phyloP scores from a whole-genome alignment of 64 coral and sea anemone species.

The Pachyseris speciosa region DNA sequence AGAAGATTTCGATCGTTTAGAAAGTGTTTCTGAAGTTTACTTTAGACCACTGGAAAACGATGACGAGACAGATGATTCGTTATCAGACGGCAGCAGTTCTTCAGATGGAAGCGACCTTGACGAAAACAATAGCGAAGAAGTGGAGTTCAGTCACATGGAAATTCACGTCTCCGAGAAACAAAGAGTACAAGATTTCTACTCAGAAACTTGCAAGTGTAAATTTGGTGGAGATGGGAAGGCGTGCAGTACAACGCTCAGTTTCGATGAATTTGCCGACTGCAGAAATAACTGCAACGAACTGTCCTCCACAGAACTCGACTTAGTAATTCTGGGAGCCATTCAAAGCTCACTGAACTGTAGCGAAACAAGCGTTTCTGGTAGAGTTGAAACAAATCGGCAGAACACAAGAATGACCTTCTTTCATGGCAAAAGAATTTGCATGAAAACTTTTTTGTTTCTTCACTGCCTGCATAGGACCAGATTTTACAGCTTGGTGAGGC shows the following conservation, averaged over 20 bases:
- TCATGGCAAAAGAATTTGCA: no score
- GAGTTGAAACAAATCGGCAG: conserved; percentile 48
- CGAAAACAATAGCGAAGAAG: neutral
- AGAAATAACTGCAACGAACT: conserved; percentile 36
- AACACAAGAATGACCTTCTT: conserved; percentile 42
- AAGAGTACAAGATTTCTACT: conserved; percentile 19
- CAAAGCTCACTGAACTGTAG: conserved; percentile 41
- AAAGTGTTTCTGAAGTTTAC: neutral
- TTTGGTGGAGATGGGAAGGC: neutral
- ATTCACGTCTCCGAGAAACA: neutral
- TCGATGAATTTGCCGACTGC: neutral
- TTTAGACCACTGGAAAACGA: neutral
- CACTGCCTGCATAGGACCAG: no score
- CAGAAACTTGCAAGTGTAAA: conserved; percentile 31
- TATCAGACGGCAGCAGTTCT: neutral
- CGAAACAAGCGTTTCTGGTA: conserved; percentile 39
- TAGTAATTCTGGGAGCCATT: conserved; percentile 56
- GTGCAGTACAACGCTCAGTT: neutral
- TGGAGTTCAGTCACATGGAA: neutral
- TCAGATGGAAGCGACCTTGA: neutral
- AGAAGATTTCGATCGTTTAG: neutral
- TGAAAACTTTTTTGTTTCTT: no score
- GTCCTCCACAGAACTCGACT: neutral
- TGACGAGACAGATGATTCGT: neutral
- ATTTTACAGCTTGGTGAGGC: no score